Base-by-base conservation (phyloP, 1,140 invertebrate genomes). In the Drosophila kepulauana region DNA sequence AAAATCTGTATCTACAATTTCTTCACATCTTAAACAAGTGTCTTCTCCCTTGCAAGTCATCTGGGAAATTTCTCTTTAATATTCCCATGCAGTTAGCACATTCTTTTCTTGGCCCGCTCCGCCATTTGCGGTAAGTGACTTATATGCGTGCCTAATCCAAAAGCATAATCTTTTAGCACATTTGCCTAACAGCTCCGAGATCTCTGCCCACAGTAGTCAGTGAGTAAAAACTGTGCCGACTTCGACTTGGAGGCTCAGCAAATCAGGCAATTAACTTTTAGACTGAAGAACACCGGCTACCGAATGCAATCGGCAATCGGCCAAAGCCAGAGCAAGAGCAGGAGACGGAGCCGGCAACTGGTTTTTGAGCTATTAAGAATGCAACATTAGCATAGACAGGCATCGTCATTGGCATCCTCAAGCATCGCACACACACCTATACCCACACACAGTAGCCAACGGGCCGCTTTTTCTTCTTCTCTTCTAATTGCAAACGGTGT, bases 401-500 rank as follows among this genome's bases (percentile, higher is more conserved):
- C 78, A 57, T 16, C 69, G 35, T 65, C 62, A 73, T 57, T 58
- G 41, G 54, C 69, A 70, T 65, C 63, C 75, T 48, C 56, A 58
- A 28, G n/a, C 20, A 7, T 7, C 10, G 16, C 35, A 5, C 48
- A 41, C 52, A 80, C 20, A 25, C 20, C 20, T 25, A 25, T 25
- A 25, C 20, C 20, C 74, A 74, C 45, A 33, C 52, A 82, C 79
- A 77, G 84, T 84, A 88, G 84, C 84, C 78, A 68, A 88, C 70
- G 80, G 78, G 81, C 66, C 67, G 66, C 85, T 81, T 88, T 80
- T 87, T 79, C 82, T 63, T 87, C 85, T 88, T 80, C 82, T 79
- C 82, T 63, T 87, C 85, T 88, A 88, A 88, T 88, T 88, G 85
- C 80, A 61, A 88, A 88, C 79, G 78, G 85, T 88, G 84, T 88